These are phyloP conservation scores for Desmodus rotundus DNA, from an alignment of 2,113 vertebrate genomes.

Conservation along the genomic window DNA sequence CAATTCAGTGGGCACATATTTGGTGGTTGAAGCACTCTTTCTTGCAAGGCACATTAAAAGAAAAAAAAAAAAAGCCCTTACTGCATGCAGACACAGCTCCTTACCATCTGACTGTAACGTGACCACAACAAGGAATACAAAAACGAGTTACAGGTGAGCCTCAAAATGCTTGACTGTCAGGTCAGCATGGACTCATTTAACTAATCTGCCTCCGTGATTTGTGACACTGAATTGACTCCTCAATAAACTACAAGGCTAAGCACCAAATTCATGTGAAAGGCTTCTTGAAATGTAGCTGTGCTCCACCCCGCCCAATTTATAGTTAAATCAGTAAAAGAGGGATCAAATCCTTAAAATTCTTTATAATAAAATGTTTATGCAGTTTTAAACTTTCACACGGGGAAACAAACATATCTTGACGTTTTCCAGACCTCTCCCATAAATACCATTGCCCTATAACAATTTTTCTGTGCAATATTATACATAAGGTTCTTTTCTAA, in stretches of 20 bases:
- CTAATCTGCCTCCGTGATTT: background rate
- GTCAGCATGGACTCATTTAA: background rate
- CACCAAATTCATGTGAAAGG: background rate
- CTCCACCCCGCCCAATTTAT: background rate
- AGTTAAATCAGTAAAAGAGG: constrained; percentile 34
- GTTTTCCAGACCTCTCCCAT: background rate
- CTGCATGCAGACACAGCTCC: background rate
- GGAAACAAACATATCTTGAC: background rate
- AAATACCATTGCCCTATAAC: background rate
- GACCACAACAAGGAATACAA: background rate
- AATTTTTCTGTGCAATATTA: background rate
- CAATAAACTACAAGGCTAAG: background rate
- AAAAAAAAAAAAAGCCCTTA: constrained; percentile 26
- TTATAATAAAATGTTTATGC: constrained; percentile 8
- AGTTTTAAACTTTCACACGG: background rate
- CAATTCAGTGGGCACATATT: background rate
- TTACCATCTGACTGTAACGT: background rate
- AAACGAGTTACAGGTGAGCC: background rate
- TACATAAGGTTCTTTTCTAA: background rate
- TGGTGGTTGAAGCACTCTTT: background rate
- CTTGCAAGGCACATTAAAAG: constrained; percentile 2
- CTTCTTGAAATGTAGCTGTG: background rate
- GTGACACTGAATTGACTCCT: background rate
- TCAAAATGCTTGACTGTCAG: background rate
- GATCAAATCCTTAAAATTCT: background rate